Conservation (phyloP, 1,140 invertebrate genomes). For the Zaprionus davidi region DNA sequence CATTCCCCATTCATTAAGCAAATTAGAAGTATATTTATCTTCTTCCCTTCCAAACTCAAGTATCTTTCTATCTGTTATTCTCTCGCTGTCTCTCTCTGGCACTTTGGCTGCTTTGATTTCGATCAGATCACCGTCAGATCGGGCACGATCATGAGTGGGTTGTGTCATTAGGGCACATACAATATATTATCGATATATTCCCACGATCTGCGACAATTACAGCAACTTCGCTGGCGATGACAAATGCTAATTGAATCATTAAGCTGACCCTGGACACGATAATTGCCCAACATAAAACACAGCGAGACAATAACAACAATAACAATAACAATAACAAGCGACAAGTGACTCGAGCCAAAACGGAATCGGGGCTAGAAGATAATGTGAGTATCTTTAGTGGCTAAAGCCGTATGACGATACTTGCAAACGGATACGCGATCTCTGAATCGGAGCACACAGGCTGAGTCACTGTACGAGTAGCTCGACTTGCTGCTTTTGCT, state of each 20-base stretch:
- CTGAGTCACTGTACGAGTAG: slow-evolving; percentile 21
- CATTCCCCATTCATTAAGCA: not conserved
- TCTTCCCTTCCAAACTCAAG: not conserved
- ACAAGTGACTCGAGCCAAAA: slow-evolving; percentile 5
- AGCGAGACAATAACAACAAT: slow-evolving; percentile 3
- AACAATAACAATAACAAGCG: slow-evolving; percentile 36
- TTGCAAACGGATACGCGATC: slow-evolving; percentile 29
- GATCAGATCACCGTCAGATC: slow-evolving; percentile 17
- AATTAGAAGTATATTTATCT: not conserved
- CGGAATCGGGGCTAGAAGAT: slow-evolving; percentile 40
- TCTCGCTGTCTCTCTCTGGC: not conserved
- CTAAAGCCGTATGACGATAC: slow-evolving; percentile 6
- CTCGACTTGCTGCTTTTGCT: not conserved
- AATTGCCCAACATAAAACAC: slow-evolving; percentile 75
- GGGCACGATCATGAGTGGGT: not conserved
- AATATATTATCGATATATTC: slow-evolving; percentile 71
- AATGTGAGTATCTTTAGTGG: slow-evolving; percentile 24
- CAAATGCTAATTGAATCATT: slow-evolving; percentile 82
- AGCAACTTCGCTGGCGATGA: slow-evolving; percentile 53
- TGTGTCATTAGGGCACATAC: not conserved
- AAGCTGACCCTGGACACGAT: slow-evolving; percentile 69
- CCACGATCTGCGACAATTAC: slow-evolving; percentile 64
- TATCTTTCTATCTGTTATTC: too few species aligned
- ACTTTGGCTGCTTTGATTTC: slow-evolving; percentile 4
- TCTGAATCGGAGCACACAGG: not conserved